These are phyloP conservation scores for Cryptotermes secundus DNA, from an alignment of 1,140 invertebrate species.

Conservation along the genomic window DNA sequence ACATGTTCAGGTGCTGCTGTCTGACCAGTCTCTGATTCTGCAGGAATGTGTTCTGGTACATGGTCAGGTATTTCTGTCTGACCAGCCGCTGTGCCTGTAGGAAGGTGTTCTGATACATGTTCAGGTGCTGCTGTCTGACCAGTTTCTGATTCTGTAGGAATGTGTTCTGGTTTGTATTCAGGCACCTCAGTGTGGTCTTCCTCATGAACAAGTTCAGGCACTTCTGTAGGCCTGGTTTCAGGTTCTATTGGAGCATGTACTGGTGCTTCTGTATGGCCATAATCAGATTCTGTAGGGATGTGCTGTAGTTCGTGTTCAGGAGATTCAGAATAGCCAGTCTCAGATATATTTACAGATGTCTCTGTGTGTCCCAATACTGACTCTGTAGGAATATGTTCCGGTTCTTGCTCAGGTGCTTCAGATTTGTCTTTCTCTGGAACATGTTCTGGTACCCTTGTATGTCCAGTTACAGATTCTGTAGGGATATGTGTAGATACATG, in stretches of 20 bases:
- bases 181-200: neutral
- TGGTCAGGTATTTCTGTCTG: neutral
- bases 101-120: neutral
- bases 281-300: neutral
- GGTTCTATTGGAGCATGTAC: neutral
- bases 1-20: neutral
- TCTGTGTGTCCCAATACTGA: neutral
- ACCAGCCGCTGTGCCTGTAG: neutral
- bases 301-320: neutral
- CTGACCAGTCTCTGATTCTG: too few relatives aligned
- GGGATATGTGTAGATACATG: neutral
- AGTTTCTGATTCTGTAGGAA: neutral
- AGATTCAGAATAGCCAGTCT: neutral
- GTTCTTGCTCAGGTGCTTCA: neutral
- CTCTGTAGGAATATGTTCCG: neutral
- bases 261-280: neutral
- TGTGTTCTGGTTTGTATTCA: neutral
- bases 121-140: neutral
- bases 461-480: neutral
- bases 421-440: neutral
- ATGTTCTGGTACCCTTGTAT: constrained; percentile 5
- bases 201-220: neutral
- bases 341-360: neutral
- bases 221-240: neutral
- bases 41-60: too few relatives aligned